Evolutionary conservation across 2,888 invertebrate species (phyloP).

Genomic region (Linnaemya tessellans): DNA sequence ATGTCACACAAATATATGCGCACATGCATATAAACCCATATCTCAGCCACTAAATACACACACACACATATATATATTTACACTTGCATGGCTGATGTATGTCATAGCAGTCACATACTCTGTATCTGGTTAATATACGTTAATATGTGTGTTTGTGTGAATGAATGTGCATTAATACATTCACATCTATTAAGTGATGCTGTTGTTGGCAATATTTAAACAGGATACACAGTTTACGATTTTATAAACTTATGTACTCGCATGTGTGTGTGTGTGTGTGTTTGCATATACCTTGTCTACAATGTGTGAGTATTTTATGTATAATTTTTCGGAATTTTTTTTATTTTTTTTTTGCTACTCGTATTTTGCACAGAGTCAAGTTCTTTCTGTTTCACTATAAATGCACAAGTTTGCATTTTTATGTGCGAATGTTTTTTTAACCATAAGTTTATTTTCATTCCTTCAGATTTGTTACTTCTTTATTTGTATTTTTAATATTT

Average conservation of each 20-base stretch:
- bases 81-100: neutral
- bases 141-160: neutral
- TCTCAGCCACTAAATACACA: slow-evolving; percentile 56
- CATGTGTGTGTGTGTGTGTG: neutral
- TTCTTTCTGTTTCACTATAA: slow-evolving; percentile 55
- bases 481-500: slow-evolving; percentile 47
- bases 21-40: slow-evolving; percentile 52
- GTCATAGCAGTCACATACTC: neutral
- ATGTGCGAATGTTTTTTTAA: slow-evolving; percentile 82
- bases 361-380: slow-evolving; percentile 28
- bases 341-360: neutral
- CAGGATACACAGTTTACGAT: slow-evolving; percentile 7
- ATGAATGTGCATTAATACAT: neutral
- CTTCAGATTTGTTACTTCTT: slow-evolving; percentile 21
- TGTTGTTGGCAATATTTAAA: slow-evolving; percentile 38
- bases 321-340: slow-evolving; percentile 12
- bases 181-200: slow-evolving; percentile 29
- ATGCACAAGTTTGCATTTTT: slow-evolving; percentile 81
- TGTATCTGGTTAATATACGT: neutral
- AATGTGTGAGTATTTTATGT: slow-evolving; percentile 51
- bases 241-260: neutral
- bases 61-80: slow-evolving; percentile 13
- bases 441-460: slow-evolving; percentile 75
- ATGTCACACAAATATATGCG: slow-evolving; percentile 74
- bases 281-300: slow-evolving; percentile 1